Percentiles rank a stretch among this genome's conserved stretches.
Conservation (phyloP, 2,888 invertebrate species). For the Abrostola tripartita region DNA sequence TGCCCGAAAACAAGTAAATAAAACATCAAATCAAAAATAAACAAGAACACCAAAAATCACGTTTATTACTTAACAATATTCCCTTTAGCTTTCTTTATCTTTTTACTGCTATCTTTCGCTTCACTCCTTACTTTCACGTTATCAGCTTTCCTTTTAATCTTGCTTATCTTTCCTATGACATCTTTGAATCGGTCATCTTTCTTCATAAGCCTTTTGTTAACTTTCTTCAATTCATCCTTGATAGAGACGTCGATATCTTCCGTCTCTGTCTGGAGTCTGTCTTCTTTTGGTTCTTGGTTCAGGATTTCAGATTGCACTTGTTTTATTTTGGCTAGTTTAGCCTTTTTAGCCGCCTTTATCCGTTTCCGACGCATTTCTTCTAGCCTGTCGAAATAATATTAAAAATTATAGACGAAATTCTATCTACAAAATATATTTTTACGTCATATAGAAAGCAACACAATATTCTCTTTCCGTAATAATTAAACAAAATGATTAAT, state of each 20-base stretch:
- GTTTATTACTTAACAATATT: slow-evolving; percentile 35
- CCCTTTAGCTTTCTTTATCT: slow-evolving; percentile 63
- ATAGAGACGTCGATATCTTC: slow-evolving; percentile 76
- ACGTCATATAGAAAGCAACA: no score
- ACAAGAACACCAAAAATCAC: background rate
- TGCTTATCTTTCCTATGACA: slow-evolving; percentile 81
- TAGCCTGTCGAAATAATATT: slow-evolving; percentile 63
- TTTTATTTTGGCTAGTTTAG: slow-evolving; percentile 78
- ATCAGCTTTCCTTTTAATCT: slow-evolving; percentile 82
- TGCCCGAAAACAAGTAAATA: background rate
- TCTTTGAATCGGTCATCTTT: slow-evolving; percentile 83
- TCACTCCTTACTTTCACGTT: slow-evolving; percentile 59
- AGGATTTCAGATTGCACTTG: slow-evolving; percentile 74
- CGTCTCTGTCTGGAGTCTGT: slow-evolving; percentile 56
- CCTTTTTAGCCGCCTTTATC: slow-evolving; percentile 81
- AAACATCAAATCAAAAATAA: background rate
- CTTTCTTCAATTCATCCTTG: slow-evolving; percentile 76
- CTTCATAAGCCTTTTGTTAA: slow-evolving; percentile 82
- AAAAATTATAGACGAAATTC: no score
- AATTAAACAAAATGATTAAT: no score
- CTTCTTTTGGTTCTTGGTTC: slow-evolving; percentile 56
- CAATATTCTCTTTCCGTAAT: no score
- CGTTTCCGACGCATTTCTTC: slow-evolving; percentile 83
- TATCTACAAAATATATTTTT: no score
- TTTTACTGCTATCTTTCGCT: slow-evolving; percentile 52